Base-by-base conservation (phyloP, 2,797 vertebrate genomes). In the Lepus oiostolus region DNA sequence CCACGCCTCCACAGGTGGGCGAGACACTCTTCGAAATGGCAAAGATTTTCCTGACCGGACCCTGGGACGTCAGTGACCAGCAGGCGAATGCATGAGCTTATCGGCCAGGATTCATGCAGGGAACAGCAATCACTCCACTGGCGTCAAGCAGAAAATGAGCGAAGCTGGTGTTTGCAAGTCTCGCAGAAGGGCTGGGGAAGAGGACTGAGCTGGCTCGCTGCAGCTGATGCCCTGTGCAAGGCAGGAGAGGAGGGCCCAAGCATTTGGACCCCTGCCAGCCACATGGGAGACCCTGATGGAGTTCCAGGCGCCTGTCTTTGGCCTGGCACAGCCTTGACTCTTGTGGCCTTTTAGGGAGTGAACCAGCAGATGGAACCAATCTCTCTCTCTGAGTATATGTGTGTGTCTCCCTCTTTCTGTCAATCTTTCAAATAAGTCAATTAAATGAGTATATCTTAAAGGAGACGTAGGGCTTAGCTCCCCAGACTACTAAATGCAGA, bases 401-500 rank as follows among this genome's bases (percentile, higher is more conserved):
- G 42, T 58, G 14, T 58, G 13, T 58, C 17, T 58, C 5, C 19
- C 11, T 58, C 54, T 58, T 16, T 58, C 54, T 5, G 19, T 19
- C 54, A 16, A 58, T 58, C 54, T 58, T 58, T 58, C 54, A 58
- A 58, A 58, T 58, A 21, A 17, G 19, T 58, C 17, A 58, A 58
- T 58, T 58, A 17, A 21, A 58, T 58, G 19, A 16, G 19, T 16
- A 58, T 58, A 7, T 58, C 19, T 58, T 58, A 21, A 58, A 58
- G 19, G 38, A 32, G 47, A 35, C 10, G 10, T 54, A 21, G 19
- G 9, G 22, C 63, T 90, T 63, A 35, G 72, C 54, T 93, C 90
- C 50, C 30, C 0, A 76, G 74, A 24, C 54, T 91, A 76, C 38
- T 10, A 89, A 47, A 84, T n/a, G 90, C 72, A 81, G 85, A 91